These are phyloP conservation scores for Philypnodon macrostomus DNA, from an alignment of 2,797 vertebrate species.

Conservation along the genomic window DNA sequence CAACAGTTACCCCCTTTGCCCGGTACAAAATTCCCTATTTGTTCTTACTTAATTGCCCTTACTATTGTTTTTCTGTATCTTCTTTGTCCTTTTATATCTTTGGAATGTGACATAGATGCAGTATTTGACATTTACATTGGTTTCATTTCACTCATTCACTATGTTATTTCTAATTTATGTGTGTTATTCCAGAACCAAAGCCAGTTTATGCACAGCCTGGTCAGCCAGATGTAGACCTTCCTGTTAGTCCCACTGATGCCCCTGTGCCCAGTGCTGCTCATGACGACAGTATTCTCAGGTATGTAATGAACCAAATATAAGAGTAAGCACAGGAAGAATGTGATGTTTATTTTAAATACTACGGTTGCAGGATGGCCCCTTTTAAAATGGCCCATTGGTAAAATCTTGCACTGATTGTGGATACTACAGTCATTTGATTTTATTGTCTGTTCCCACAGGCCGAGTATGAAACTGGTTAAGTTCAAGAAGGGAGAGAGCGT, in stretches of 20 bases:
- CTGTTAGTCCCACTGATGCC: slow-evolving; percentile 94
- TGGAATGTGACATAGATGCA: no score
- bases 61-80: no score
- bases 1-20: slow-evolving; percentile 89
- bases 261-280: slow-evolving; percentile 89
- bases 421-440: neutral
- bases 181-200: slow-evolving; percentile 85
- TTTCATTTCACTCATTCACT: no score
- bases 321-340: no score
- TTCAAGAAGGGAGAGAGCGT: slow-evolving; percentile 99
- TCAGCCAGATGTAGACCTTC: slow-evolving; percentile 97
- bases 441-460: slow-evolving; percentile 53
- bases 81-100: no score
- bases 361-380: no score
- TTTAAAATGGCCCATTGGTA: no score
- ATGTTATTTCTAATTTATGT: slow-evolving; percentile 1
- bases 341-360: no score
- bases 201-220: slow-evolving; percentile 97
- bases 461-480: slow-evolving; percentile 99
- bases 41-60: no score
- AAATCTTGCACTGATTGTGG: no score
- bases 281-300: slow-evolving; percentile 95
- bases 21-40: no score
- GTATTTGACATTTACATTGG: no score
- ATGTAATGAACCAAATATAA: neutral